These are phyloP conservation scores for Sylvilagus floridanus DNA, from an alignment of 2,797 vertebrate species.

Conservation along the genomic window DNA sequence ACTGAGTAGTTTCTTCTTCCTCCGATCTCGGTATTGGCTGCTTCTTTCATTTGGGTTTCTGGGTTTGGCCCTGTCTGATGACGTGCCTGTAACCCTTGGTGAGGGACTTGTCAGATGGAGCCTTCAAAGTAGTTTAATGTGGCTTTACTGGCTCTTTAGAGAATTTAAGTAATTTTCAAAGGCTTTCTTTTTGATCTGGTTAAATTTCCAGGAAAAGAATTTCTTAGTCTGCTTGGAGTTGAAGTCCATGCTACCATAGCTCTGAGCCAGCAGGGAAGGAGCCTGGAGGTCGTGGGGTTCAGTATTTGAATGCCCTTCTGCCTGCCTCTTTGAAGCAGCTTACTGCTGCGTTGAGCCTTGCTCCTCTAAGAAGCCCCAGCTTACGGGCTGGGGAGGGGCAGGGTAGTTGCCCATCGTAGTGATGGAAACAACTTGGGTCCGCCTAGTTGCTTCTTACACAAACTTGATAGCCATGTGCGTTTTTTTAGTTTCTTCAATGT, in stretches of 20 bases:
- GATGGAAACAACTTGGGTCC: not conserved
- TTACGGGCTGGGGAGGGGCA: not conserved
- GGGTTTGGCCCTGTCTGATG: not conserved
- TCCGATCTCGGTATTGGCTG: conserved; percentile 5
- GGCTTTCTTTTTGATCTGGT: conserved; percentile 63
- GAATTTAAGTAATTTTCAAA: conserved; percentile 59
- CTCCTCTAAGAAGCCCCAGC: not conserved
- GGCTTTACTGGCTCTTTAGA: conserved; percentile 38
- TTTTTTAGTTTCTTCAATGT: not conserved
- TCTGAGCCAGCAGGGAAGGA: not conserved
- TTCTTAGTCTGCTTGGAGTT: conserved; percentile 39
- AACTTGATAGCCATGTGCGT: not conserved
- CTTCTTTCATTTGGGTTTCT: conserved; percentile 32
- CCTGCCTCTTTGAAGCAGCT: not conserved
- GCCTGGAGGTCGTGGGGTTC: not conserved
- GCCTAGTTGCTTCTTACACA: not conserved
- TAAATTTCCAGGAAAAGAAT: conserved; percentile 54
- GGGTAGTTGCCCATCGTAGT: not conserved
- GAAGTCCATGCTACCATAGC: not conserved
- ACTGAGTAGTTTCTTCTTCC: conserved; percentile 39
- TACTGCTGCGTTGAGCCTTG: not conserved
- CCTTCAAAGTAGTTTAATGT: conserved; percentile 16
- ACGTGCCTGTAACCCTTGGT: not conserved
- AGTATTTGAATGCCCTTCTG: not conserved
- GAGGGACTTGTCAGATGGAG: not conserved